Conservation (phyloP, 2,888 invertebrate genomes). For the Parelbella ahira region DNA sequence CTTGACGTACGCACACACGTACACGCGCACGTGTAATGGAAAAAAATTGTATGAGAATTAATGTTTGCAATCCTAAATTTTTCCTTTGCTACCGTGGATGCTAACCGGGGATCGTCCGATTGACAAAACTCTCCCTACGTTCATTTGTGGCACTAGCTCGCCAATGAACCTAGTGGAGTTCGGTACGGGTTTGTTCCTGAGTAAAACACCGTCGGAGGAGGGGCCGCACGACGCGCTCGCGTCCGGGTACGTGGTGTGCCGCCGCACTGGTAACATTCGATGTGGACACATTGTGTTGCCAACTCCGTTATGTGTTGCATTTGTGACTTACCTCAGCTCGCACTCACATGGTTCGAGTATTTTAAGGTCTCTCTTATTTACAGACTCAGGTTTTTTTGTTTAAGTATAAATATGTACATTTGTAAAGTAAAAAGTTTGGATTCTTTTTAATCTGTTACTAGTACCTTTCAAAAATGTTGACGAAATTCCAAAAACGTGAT, state of each 20-base stretch:
- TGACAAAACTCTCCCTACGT: conserved; percentile 44
- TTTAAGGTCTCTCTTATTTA: too few relatives aligned
- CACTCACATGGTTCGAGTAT: conserved; percentile 26
- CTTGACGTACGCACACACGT: conserved; percentile 23
- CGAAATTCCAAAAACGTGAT: too few relatives aligned
- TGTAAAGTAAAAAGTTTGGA: too few relatives aligned
- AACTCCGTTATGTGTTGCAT: conserved; percentile 59
- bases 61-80: conserved; percentile 60
- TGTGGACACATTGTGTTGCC: conserved; percentile 56
- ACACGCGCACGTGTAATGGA: conserved; percentile 22
- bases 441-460: too few relatives aligned
- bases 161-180: conserved; percentile 98
- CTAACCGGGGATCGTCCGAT: conserved; percentile 56
- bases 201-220: conserved; percentile 95
- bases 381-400: too few relatives aligned
- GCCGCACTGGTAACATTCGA: too few relatives aligned
- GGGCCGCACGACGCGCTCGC: conserved; percentile 85
- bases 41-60: too few relatives aligned
- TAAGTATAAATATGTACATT: too few relatives aligned
- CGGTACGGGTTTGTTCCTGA: conserved; percentile 95
- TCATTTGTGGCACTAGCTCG: conserved; percentile 81
- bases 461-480: too few relatives aligned
- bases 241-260: conserved; percentile 80
- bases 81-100: conserved; percentile 75
- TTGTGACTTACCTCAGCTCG: conserved; percentile 32